Base-by-base conservation (phyloP, 2,888 invertebrate genomes). In the Heliconius ismenius region DNA sequence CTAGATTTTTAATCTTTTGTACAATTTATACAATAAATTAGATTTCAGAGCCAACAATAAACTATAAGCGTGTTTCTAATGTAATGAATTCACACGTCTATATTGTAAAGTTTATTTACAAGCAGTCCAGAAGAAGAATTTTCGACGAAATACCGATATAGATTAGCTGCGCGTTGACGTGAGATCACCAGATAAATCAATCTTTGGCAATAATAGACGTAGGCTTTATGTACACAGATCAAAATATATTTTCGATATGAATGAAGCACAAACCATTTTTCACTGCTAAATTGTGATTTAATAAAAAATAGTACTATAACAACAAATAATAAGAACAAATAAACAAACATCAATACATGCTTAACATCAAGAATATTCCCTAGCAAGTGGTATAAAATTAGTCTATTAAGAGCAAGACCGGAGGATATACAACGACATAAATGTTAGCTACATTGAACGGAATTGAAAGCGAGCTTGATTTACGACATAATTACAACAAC, bases 161-260 rank as follows among this genome's bases (percentile, higher is more conserved):
- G 91, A 89, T 84, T 82, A 82, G 88, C 90, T 91, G 90, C 90
- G 91, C 92, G 92, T 92, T 91, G 90, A 90, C 83, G 86, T 83
- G 91, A 92, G 90, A 91, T 92, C 92, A 92, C 84, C 88, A 84
- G 84, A 83, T 87, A 88, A 86, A 90, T 89, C 89, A 84, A 83
- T 81, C 81, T 81, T 60, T 62, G 62, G 64, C 82, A 80, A 82
- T 81, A 81, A 82, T 80, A 76, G 76, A 60, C 39, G 67, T 18
- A 49, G 21, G 7, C 18, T 6, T 18, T 18, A 18, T 6, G 4
- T 49, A 21, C 10, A n/a, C 64, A 21, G 26, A 18, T 32, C 21
- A 32, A 64, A 32, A 64, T 32, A 32, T 64, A 10, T 28, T 63
- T 32, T 28, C 9, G 26, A 9, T 63, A 63, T 63, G 18, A 28